Conservation (phyloP, 2,888 invertebrate species). For the Coenonympha arcania region DNA sequence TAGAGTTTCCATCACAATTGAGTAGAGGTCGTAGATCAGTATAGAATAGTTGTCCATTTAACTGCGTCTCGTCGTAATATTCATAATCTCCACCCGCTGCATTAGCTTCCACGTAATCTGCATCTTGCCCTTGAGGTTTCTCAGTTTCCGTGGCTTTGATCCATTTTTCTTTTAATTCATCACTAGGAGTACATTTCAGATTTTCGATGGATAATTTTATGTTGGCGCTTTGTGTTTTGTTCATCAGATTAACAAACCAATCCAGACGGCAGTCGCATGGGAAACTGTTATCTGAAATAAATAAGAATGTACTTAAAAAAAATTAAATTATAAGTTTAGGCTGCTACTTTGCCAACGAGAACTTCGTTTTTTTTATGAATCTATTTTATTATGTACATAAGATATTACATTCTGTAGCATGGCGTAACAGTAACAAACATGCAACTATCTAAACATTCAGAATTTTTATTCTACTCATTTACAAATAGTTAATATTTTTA, state of each 20-base stretch:
- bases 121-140: conserved; percentile 33
- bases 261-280: conserved; percentile 59
- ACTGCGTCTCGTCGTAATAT: conserved; percentile 61
- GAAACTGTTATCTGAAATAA: conserved; percentile 59
- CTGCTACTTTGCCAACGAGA: no score
- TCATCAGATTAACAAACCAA: conserved; percentile 53
- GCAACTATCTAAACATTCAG: no score
- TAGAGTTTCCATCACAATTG: conserved; percentile 39
- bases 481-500: no score
- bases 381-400: no score
- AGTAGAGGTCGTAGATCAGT: conserved; percentile 54
- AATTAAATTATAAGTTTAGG: no score
- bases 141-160: conserved; percentile 32
- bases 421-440: no score
- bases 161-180: conserved; percentile 47
- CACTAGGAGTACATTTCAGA: conserved; percentile 54
- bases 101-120: conserved; percentile 26
- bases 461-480: no score
- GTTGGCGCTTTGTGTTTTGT: conserved; percentile 49
- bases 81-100: conserved; percentile 43
- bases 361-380: no score
- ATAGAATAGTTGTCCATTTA: conserved; percentile 63
- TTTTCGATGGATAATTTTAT: conserved; percentile 53
- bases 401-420: no score
- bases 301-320: neutral